Evolutionary conservation across 2,888 invertebrate species (phyloP).

Genomic region (Mantis religiosa): DNA sequence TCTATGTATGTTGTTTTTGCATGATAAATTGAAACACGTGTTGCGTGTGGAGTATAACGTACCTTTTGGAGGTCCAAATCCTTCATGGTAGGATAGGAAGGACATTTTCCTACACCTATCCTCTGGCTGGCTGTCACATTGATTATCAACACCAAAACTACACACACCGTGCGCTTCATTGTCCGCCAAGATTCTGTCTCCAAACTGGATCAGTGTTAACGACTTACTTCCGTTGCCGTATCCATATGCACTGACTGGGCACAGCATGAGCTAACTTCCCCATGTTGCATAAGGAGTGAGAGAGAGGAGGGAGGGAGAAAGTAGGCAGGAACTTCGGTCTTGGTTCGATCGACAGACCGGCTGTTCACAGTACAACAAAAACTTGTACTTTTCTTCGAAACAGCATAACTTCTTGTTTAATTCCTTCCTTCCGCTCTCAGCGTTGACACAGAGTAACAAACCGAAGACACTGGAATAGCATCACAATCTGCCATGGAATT

Average conservation of each 20-base stretch:
- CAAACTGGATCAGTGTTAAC: background rate
- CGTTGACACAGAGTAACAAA: background rate
- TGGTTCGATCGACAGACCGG: background rate
- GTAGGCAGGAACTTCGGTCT: background rate
- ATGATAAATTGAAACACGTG: too few relatives aligned
- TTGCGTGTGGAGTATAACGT: conserved; percentile 37
- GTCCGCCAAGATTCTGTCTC: background rate
- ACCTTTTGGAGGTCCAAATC: conserved; percentile 63
- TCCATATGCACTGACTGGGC: background rate
- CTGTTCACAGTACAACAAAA: background rate
- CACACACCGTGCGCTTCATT: background rate
- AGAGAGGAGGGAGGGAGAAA: background rate
- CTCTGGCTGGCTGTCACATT: conserved; percentile 1
- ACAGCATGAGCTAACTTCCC: background rate
- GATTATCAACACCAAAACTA: background rate
- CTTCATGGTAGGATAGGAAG: conserved; percentile 60
- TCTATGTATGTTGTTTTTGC: too few relatives aligned
- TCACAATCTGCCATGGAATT: too few relatives aligned
- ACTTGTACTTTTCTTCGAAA: background rate
- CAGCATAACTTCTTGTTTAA: background rate
- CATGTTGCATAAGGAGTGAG: background rate
- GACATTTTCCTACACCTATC: conserved; percentile 63
- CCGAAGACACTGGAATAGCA: too few relatives aligned
- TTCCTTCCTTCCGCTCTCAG: background rate
- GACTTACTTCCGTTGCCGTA: background rate